Base-by-base conservation (phyloP, 2,888 invertebrate species). In the Catocala fraxini region DNA sequence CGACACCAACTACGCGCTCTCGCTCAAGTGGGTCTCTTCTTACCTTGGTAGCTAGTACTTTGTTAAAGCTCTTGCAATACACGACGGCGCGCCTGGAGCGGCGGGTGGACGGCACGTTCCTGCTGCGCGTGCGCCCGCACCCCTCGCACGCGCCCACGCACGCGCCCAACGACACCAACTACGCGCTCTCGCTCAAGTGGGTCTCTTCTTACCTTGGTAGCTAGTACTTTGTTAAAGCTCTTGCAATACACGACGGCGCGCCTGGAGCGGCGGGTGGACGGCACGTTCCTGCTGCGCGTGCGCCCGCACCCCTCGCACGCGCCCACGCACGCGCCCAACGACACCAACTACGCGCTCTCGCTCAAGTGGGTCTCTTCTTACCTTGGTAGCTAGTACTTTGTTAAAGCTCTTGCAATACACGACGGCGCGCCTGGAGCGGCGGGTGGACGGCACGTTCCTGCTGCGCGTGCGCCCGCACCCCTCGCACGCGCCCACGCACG, bases 151-250 rank as follows among this genome's bases (percentile, higher is more conserved):
- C 87, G 42, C 78, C 61, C 59, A 61, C 51, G 51, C 73, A 70
- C 70, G 68, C 80, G 39, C 81, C 75, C 63, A 79, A 79, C 57
- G 84, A 84, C 75, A 77, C 76, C 60, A 75, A 96, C 88, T 98
- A 97, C 86, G 98, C 98, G 63, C 95, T 98, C 58, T 97, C 97
- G 81, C 95, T 98, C 82, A 98, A 98, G 98, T 98, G 90, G 93
- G 95, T 95, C 7, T 97, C 46, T 10, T 42, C 5, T 25, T 25
- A 25, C 4, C 25, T 25, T 25, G 25, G 25, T 25, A 3, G 25
- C 15, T 15, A 15, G 15, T 15, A 15, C 15, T 15, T 25, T 25
- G 25, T 25, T 25, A 25, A 25, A 25, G 25, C 25, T 25, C 25
- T 25, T 25, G 25, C 25, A 25, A 25, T 25, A 25, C 25, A 25